Conservation (phyloP, 2,113 vertebrate species). For the Emydura subglobosa region DNA sequence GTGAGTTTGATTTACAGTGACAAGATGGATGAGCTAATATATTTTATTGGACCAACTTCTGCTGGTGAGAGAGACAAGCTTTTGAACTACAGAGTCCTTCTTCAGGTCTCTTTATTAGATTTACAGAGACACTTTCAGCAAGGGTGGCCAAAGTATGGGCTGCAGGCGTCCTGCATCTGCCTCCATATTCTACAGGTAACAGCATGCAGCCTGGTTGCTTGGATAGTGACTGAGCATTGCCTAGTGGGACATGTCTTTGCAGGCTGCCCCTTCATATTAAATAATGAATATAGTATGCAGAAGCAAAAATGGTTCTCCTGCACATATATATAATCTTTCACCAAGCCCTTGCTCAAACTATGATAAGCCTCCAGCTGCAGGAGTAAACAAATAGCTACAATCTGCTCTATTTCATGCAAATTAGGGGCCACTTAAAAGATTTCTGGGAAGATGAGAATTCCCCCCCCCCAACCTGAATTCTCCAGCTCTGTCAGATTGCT, state of each 20-base stretch:
- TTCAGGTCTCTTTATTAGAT: not conserved
- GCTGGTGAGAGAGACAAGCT: not conserved
- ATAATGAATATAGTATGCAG: not conserved
- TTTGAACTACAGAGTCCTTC: not conserved
- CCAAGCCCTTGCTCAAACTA: not conserved
- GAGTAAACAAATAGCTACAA: not conserved
- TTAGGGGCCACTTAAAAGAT: accelerated
- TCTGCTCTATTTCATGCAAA: not conserved
- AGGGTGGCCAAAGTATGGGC: not conserved
- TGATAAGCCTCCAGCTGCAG: not conserved
- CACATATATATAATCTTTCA: not conserved
- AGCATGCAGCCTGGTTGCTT: not conserved
- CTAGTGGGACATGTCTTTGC: accelerated
- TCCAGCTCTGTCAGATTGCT: not conserved
- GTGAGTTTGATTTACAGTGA: not conserved
- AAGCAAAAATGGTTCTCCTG: not conserved
- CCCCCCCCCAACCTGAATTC: not conserved
- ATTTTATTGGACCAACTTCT: not conserved
- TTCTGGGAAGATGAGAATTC: accelerated
- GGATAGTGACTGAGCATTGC: not conserved
- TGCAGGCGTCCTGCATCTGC: not conserved
- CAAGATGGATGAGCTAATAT: not conserved
- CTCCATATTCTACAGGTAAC: accelerated
- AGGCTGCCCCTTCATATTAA: not conserved
- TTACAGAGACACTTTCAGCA: not conserved